These are phyloP conservation scores for Loriculus beryllinus DNA, from an alignment of 2,797 vertebrate genomes.

Conservation along the genomic window DNA sequence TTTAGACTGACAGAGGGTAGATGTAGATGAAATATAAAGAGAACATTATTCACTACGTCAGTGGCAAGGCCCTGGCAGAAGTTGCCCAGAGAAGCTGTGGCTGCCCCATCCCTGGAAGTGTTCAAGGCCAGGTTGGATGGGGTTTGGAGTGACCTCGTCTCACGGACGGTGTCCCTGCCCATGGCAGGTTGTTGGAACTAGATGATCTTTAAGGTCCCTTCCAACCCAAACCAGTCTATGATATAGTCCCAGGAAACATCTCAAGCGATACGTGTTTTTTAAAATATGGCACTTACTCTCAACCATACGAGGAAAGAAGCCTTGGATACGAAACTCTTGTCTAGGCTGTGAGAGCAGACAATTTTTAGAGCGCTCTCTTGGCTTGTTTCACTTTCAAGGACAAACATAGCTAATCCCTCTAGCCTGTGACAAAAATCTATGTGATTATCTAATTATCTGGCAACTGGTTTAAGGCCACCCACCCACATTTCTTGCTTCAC, in stretches of 20 bases:
- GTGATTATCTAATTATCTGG: background rate
- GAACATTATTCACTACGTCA: background rate
- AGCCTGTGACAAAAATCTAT: background rate
- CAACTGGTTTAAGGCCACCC: background rate
- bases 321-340: background rate
- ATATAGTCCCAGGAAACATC: background rate
- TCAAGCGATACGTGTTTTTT: background rate
- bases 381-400: background rate
- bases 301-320: background rate
- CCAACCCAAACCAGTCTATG: background rate
- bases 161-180: background rate
- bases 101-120: background rate
- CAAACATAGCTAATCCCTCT: background rate
- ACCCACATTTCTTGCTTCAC: background rate
- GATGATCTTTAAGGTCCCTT: background rate
- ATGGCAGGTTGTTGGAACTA: background rate
- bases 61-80: background rate
- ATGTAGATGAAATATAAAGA: background rate
- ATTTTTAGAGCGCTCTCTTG: background rate
- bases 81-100: background rate
- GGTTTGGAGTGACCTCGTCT: background rate
- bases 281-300: background rate
- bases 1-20: background rate
- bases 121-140: background rate
- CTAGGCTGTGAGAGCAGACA: background rate